Evolutionary conservation across 2,113 vertebrate genomes (phyloP).

Genomic region (Gnathonemus echidnorhynchus): DNA sequence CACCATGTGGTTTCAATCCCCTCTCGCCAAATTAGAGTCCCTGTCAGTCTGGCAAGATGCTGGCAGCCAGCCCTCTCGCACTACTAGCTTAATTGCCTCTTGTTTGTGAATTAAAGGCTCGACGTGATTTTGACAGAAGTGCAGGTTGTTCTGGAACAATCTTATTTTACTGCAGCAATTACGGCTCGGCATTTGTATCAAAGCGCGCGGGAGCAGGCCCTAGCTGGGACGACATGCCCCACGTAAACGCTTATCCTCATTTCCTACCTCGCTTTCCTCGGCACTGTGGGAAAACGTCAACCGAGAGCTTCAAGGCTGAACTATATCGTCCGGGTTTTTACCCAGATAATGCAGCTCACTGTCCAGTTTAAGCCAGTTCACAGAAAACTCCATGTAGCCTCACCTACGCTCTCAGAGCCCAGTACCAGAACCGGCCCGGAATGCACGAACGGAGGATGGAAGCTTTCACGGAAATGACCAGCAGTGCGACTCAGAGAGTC

Average conservation of each 20-base stretch:
- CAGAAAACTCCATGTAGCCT: neutral
- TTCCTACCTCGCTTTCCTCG: neutral
- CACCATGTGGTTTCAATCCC: conserved; percentile 53
- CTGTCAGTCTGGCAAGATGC: conserved; percentile 42
- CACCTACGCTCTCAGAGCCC: neutral
- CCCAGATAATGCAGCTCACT: neutral
- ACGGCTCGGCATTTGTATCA: neutral
- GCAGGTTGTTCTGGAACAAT: neutral
- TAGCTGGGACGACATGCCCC: neutral
- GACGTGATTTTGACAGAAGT: conserved; percentile 22
- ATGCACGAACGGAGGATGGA: neutral
- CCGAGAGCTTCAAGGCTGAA: neutral
- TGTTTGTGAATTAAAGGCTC: conserved; percentile 38
- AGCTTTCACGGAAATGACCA: conserved; percentile 34
- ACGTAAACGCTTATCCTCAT: neutral
- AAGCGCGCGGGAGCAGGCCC: neutral
- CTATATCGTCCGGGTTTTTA: neutral
- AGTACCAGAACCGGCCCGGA: neutral
- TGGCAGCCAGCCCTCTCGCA: conserved; percentile 37
- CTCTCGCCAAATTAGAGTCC: conserved; percentile 44
- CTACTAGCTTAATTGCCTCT: conserved; percentile 44
- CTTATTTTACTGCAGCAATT: neutral
- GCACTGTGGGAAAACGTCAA: neutral
- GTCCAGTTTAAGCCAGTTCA: neutral
- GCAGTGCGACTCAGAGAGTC: conserved; percentile 49